Percentiles rank a stretch among this genome's conserved stretches.
These are phyloP conservation scores for Oscheius myriophilus DNA, from an alignment of 2,888 invertebrate genomes.

Conservation along the genomic window DNA sequence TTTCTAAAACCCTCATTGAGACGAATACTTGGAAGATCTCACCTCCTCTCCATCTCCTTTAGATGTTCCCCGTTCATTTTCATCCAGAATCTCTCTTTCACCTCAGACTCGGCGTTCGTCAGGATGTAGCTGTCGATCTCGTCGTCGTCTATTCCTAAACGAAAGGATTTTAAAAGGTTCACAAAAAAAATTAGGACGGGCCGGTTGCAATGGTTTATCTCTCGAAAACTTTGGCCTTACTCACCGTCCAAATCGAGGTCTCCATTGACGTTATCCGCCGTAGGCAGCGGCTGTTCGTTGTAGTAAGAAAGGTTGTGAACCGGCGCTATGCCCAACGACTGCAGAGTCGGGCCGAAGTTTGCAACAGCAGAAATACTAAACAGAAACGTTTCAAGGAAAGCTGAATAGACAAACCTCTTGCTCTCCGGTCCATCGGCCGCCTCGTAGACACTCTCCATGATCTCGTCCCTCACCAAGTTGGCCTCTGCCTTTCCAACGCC, in stretches of 20 bases:
- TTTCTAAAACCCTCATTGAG: conserved; percentile 25
- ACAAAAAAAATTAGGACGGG: too few species aligned
- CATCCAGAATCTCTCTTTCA: conserved; percentile 88
- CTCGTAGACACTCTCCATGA: conserved; percentile 57
- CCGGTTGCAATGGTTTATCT: too few species aligned
- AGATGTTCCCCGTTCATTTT: conserved; percentile 87
- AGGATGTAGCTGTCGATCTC: conserved; percentile 80
- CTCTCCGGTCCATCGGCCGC: conserved; percentile 29
- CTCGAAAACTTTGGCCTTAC: too few species aligned
- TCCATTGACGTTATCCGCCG: neutral
- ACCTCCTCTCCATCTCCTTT: conserved; percentile 84
- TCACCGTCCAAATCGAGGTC: conserved; percentile 7
- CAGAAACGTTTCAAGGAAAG: neutral
- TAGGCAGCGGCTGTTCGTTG: neutral
- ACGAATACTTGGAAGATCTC: neutral
- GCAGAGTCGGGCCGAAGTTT: conserved; percentile 58
- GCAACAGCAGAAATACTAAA: neutral
- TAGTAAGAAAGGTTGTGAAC: neutral
- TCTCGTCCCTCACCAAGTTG: conserved; percentile 43
- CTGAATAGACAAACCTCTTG: neutral
- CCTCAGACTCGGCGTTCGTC: conserved; percentile 77
- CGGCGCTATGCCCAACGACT: conserved; percentile 58
- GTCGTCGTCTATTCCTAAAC: conserved; percentile 84
- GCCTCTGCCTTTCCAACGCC: conserved; percentile 32
- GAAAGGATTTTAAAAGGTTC: conserved; percentile 41